Evolutionary conservation across 2,888 invertebrate genomes (phyloP), one percentile per base, ranked within the genome.

Genomic region (Scaptomyza tumidula): DNA sequence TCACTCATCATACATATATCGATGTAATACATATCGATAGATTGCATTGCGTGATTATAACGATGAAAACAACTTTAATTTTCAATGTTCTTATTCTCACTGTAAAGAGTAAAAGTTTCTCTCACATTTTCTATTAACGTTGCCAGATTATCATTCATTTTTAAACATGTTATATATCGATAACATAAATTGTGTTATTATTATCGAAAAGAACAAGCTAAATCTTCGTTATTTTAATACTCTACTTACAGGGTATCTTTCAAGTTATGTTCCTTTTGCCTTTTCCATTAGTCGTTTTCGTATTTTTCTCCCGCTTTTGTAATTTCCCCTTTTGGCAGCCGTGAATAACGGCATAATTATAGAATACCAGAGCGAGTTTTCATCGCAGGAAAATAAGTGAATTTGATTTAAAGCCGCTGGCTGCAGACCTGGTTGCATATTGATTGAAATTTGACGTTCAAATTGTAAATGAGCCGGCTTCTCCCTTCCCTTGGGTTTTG

Each of bases 381-480:
- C 48, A 31, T 37, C 9, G 29, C 6, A 13, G 19, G 37, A 11
- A 33, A 19, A 49, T 70, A 63, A 64, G 57, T 48, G 54, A 73
- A 76, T 76, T 76, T 78, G 78, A 76, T 78, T 78, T 73, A 78
- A 76, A 50, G 78, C 74, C 74, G 39, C 33, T 29, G 41, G 65
- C 65, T 43, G 59, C 41, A 57, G 66, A 53, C 35, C 60, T 74
- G 41, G 10, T 16, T 41, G 76, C 66, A 78, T 74, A 78, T 77
- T 78, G 76, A 78, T 77, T 77, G 75, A 78, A 78, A 78, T 74
- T 70, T 61, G 57, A 66, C 76, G 69, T 68, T 55, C 56, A 73
- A 62, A 63, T 73, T 73, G 76, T 63, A 78, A 78, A 78, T 70
- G 74, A 74, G 67, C 31, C 9, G 19, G 27, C 16, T 48, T 0